Conservation (phyloP, 1,140 invertebrate species). For the Tetragonula clypearis region DNA sequence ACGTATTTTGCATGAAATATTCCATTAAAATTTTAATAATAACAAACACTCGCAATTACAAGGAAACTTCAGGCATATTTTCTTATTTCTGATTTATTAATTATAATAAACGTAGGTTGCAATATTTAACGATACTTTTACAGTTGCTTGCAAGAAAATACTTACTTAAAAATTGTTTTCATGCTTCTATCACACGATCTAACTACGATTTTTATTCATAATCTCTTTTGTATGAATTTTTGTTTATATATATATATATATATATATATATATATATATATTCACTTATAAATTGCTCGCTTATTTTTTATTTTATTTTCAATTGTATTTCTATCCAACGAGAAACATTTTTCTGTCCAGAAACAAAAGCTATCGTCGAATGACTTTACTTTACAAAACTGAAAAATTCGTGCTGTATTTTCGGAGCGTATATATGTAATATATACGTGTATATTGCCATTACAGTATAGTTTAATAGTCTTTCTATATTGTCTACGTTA, state of each 20-base stretch:
- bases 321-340: not conserved
- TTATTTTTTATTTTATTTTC: not conserved
- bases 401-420: conserved; percentile 31
- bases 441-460: not conserved
- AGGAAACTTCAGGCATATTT: not conserved
- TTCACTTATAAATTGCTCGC: not conserved
- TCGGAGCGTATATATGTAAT: not conserved
- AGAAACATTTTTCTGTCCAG: not conserved
- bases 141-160: not conserved
- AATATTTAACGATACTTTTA: not conserved
- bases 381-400: conserved; percentile 1
- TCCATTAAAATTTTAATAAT: no score
- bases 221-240: not conserved
- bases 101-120: not conserved
- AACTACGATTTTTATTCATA: not conserved
- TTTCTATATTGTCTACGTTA: conserved; percentile 37
- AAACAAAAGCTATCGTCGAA: not conserved
- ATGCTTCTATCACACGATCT: not conserved
- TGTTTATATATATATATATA: no score
- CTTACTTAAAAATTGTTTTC: not conserved
- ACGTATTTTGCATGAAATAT: not conserved
- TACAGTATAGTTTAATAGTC: conserved; percentile 13
- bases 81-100: not conserved
- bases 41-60: no score
- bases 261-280: no score